These are phyloP conservation scores for Mionectes olivaceus DNA, from an alignment of 2,797 vertebrate species.

Conservation along the genomic window DNA sequence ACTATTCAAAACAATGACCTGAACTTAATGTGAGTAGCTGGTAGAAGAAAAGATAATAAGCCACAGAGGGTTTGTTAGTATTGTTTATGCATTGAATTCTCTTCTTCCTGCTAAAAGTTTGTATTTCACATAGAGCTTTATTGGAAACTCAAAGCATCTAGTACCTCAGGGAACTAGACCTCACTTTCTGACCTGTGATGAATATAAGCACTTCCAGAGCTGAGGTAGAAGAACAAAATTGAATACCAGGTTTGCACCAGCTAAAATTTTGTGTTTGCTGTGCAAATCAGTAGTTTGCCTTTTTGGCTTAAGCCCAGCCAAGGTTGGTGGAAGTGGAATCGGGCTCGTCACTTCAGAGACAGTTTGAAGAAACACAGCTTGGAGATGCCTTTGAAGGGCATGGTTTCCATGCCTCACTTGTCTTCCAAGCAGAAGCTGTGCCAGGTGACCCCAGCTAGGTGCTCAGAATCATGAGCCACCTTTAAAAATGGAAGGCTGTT, in stretches of 20 bases:
- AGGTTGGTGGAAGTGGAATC: neutral
- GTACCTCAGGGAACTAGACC: neutral
- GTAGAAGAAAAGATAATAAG: slow-evolving; percentile 16
- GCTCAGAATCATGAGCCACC: neutral
- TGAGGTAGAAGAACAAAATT: neutral
- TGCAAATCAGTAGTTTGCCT: neutral
- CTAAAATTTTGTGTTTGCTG: neutral
- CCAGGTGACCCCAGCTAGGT: neutral
- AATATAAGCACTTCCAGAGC: neutral
- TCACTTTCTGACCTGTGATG: neutral
- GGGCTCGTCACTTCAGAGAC: accelerated
- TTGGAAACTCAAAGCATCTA: neutral
- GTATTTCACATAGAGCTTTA: neutral
- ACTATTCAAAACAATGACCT: slow-evolving; percentile 47
- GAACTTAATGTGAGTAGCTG: neutral
- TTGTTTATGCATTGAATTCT: neutral
- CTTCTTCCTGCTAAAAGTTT: neutral
- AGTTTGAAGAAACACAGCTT: neutral
- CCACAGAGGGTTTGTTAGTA: neutral
- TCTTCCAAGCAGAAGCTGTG: neutral
- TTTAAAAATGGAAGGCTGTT: neutral
- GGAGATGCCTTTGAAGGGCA: neutral
- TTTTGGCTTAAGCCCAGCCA: neutral
- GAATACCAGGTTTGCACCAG: neutral
- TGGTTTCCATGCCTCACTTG: neutral